These are phyloP conservation scores for Luehdorfia chinensis DNA, from an alignment of 1,140 invertebrate genomes.

Conservation along the genomic window DNA sequence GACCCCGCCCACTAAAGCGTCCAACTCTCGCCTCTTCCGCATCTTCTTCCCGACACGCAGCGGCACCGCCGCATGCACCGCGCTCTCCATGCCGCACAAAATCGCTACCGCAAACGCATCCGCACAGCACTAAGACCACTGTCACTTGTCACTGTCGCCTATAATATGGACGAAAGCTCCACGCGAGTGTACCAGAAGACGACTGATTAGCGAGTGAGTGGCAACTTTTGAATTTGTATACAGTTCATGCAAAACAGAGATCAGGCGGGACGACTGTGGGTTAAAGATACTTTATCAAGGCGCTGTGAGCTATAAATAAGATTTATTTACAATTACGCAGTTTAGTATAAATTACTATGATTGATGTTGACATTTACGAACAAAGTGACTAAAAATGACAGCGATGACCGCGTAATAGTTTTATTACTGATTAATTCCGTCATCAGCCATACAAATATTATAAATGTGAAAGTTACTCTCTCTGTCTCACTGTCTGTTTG, in stretches of 20 bases:
- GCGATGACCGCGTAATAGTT: too few relatives aligned
- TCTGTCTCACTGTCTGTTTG: too few relatives aligned
- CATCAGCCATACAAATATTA: not conserved
- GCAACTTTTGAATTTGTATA: conserved; percentile 20
- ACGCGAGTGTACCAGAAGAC: conserved; percentile 31
- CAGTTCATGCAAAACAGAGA: conserved; percentile 7
- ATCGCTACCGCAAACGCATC: conserved; percentile 59
- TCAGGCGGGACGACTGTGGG: not conserved
- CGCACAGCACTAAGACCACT: conserved; percentile 36
- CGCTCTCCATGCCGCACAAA: conserved; percentile 56
- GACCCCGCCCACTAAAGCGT: conserved; percentile 73
- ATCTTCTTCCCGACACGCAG: conserved; percentile 79
- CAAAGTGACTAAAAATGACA: too few relatives aligned
- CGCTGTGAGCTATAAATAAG: not conserved
- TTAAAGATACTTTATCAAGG: conserved; percentile 13
- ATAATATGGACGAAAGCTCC: not conserved
- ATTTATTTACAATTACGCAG: not conserved
- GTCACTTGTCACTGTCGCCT: conserved; percentile 25
- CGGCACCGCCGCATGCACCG: conserved; percentile 65
- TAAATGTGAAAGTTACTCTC: not conserved
- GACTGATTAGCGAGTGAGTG: conserved; percentile 41
- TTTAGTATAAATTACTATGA: not conserved
- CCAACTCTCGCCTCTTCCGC: conserved; percentile 78
- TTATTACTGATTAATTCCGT: too few relatives aligned
- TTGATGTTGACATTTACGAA: not conserved